Conservation (phyloP, 2,113 vertebrate genomes). For the Oncorhynchus tshawytscha region DNA sequence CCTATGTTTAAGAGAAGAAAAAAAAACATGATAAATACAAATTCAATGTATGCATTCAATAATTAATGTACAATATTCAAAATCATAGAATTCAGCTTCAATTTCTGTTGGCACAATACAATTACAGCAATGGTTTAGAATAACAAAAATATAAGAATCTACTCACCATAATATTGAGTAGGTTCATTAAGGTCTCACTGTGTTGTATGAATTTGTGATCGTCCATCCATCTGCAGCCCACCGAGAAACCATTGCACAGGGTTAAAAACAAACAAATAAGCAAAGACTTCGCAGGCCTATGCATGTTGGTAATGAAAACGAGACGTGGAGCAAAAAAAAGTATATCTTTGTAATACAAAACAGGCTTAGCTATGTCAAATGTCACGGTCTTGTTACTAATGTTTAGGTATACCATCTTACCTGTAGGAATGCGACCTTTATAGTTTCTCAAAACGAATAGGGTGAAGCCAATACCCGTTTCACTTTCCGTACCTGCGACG, state of each 20-base stretch:
- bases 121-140: neutral
- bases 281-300: slow-evolving; percentile 21
- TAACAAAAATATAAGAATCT: neutral
- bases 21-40: neutral
- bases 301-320: slow-evolving; percentile 26
- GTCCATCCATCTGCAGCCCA: slow-evolving; percentile 62
- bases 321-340: too few species aligned
- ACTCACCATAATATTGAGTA: slow-evolving; percentile 56
- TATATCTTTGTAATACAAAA: neutral
- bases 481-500: slow-evolving; percentile 12
- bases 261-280: slow-evolving; percentile 37
- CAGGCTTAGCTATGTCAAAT: too few species aligned
- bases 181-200: slow-evolving; percentile 31
- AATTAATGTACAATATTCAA: neutral
- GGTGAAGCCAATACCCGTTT: slow-evolving; percentile 4
- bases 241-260: slow-evolving; percentile 25
- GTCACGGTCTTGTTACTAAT: neutral
- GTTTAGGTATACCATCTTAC: slow-evolving; percentile 3
- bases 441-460: neutral
- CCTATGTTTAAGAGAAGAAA: slow-evolving; percentile 5
- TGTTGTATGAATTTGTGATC: slow-evolving; percentile 43
- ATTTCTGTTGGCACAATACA: neutral
- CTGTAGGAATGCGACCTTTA: slow-evolving; percentile 19
- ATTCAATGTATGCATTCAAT: neutral
- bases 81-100: neutral